A percentile compares a stretch with the other conserved stretches of the same genome.
These are phyloP conservation scores for Oncopeltus fasciatus DNA, from an alignment of 1,140 invertebrate species.

Conservation along the genomic window DNA sequence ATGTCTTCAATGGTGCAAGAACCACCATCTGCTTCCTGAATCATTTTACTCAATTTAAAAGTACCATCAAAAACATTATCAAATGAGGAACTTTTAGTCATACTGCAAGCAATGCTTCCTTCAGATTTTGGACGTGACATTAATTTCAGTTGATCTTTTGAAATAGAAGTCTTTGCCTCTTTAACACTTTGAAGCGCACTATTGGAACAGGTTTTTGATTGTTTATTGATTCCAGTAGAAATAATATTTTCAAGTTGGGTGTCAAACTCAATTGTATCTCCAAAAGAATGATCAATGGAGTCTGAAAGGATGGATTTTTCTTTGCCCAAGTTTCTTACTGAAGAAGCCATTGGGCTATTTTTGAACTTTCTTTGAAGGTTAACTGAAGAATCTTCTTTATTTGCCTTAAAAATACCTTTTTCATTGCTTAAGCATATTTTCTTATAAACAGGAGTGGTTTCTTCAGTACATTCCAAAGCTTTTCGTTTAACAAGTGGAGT, in stretches of 20 bases:
- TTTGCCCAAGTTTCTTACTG: too few relatives aligned
- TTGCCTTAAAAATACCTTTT: background rate
- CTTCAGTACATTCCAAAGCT: constrained; percentile 6
- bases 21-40: background rate
- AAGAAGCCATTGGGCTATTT: too few relatives aligned
- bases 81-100: too few relatives aligned
- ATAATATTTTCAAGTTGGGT: background rate
- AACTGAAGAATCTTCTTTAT: too few relatives aligned
- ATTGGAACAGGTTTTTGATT: background rate
- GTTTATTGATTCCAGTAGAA: background rate
- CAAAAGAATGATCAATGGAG: background rate
- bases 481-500: too few relatives aligned
- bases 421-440: background rate
- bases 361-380: too few relatives aligned
- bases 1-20: background rate
- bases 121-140: background rate
- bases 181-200: background rate
- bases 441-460: background rate
- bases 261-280: constrained; percentile 1
- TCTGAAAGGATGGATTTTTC: background rate
- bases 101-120: too few relatives aligned
- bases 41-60: background rate
- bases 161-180: background rate
- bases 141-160: background rate
- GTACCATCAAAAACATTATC: background rate